Evolutionary conservation across 2,888 invertebrate species (phyloP).

Genomic region (Capitulum mitella): DNA sequence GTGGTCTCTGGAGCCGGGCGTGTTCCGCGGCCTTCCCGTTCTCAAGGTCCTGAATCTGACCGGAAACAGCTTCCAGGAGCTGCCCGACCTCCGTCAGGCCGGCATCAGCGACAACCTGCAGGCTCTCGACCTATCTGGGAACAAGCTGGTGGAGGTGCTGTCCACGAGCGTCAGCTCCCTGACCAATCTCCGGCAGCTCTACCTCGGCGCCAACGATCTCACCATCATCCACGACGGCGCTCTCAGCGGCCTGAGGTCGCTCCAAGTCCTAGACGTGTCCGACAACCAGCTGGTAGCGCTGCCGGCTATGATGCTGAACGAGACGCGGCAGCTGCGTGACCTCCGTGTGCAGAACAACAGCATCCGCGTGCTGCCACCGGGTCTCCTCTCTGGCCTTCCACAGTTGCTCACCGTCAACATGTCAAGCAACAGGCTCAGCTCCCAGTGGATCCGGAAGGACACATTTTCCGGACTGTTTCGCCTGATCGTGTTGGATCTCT

Average conservation of each 20-base stretch:
- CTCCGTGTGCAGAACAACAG: slow-evolving; percentile 87
- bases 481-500: slow-evolving; percentile 75
- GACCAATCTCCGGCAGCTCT: slow-evolving; percentile 58
- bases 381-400: slow-evolving; percentile 74
- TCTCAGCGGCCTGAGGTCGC: slow-evolving; percentile 65
- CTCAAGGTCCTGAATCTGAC: background rate
- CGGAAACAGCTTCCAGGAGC: background rate
- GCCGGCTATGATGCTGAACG: slow-evolving; percentile 68
- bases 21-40: background rate
- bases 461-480: slow-evolving; percentile 83
- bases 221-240: slow-evolving; percentile 69
- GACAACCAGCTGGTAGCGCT: slow-evolving; percentile 72
- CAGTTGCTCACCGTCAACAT: slow-evolving; percentile 73
- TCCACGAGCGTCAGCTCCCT: background rate
- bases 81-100: background rate
- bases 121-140: background rate
- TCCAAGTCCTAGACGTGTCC: slow-evolving; percentile 76
- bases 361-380: slow-evolving; percentile 74
- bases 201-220: slow-evolving; percentile 75
- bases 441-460: slow-evolving; percentile 70
- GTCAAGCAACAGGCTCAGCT: slow-evolving; percentile 76
- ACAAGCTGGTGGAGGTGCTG: slow-evolving; percentile 2
- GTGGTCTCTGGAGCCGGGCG: background rate
- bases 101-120: background rate
- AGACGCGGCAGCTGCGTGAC: slow-evolving; percentile 57